Base-by-base conservation (phyloP, 1,140 invertebrate species). In the Formica selysi region DNA sequence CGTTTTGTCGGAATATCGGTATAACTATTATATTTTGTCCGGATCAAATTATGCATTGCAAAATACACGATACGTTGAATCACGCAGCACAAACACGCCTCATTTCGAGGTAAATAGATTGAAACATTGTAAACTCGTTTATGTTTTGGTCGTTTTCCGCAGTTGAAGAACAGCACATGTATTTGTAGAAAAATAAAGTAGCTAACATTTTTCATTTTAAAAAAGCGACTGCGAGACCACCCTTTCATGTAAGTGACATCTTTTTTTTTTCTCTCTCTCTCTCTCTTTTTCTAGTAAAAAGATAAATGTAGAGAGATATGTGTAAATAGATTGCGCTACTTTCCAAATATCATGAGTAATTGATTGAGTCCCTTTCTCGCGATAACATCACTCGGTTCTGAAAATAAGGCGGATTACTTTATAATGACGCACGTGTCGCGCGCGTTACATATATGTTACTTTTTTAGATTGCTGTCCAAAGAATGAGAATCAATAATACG, bases 301-400 rank as follows among this genome's bases (percentile, higher is more conserved):
- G 48, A 80, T 80, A 70, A 59, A 80, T 59, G 51, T 80, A 41
- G 48, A 80, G 1, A 68, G 48, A 51, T 51, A 51, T 71, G 68
- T 88, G 88, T 87, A 93, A 93, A 93, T 93, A 93, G 91, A 93
- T 94, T 92, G 89, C 90, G 87, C 85, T 70, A 71, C 71, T 84
- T 86, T 87, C 61, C 78, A 85, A 90, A 86, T 87, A 79, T 91
- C 87, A 83, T 86, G 85, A 86, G 85, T 92, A 93, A 93, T 93
- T 93, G 91, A 93, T 93, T 91, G 91, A 29, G n/a, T 19, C 76
- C 85, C 76, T 86, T 88, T 86, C 70, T 84, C 90, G 90, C 71
- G 87, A 79, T 89, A 85, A 26, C 7, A 64, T 89, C 64, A 67
- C 80, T 57, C 16, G 22, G 19, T 36, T 61, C 11, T 57, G 4